Base-by-base conservation (phyloP, 2,888 invertebrate species). In the Agrochola lychnidis region DNA sequence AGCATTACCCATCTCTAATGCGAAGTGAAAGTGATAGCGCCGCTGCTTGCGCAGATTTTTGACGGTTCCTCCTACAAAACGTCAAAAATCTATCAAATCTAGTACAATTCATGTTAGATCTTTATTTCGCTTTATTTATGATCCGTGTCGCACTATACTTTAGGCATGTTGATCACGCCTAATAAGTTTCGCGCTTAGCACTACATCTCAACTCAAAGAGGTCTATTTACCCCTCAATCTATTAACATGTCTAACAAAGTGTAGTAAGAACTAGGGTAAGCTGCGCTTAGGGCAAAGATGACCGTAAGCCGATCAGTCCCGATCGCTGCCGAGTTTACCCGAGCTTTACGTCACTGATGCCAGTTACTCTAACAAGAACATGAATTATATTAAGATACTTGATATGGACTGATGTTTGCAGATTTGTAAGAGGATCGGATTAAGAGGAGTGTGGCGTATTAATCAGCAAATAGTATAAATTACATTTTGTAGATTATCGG, bases 291-390 rank as follows among this genome's bases (percentile, higher is more conserved):
- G 68, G 57, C 64, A 68, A 70, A 71, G 76, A 30, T 70, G 82
- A 82, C 48, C 40, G 82, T 81, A 82, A 82, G 82, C 82, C 79
- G 85, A 79, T 82, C 78, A 68, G 70, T 56, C 56, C 42, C 79
- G 82, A 82, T 51, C n/a, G 40, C 53, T 59, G 70, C 70, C 75
- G 85, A 76, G 76, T 63, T 77, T 51, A 77, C 62, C 76, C 76
- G 77, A 78, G 84, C 73, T 85, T 59, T 71, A 66, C 69, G 78
- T 80, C 83, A 69, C 82, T 3, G 64, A 36, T 40, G 70, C 36
- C 67, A 51, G 70, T 53, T 78, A 56, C 51, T 36, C 19, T 82
- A 80, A 82, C 66, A 61, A 64, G 56, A 63, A 53, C 56, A 62
- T 79, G 79, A 62, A 78, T 83, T 82, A 71, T 48, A 59, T 82